Base-by-base conservation (phyloP, 2,113 vertebrate genomes). In the Loxodonta africana region DNA sequence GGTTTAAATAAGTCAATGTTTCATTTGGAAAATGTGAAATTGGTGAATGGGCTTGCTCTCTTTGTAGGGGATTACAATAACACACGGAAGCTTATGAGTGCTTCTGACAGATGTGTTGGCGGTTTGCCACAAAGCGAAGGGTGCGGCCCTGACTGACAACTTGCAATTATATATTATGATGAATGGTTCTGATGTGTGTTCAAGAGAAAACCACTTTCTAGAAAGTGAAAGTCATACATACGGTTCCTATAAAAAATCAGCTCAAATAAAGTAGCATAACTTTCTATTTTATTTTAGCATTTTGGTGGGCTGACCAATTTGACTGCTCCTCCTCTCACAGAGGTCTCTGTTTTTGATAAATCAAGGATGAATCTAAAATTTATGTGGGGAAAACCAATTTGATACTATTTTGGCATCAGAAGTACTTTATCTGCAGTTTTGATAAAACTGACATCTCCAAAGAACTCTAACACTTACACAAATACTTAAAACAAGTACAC, bases 61-160 rank as follows among this genome's bases (percentile, higher is more conserved):
- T 99, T 99, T 99, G 98, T 98, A 98, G 98, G 98, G 98, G 98
- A 99, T 99, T 99, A 99, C 98, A 99, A 98, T 99, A 98, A 98
- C 98, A 99, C 98, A 99, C 98, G 98, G 98, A 99, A 99, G 99
- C 98, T 98, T 98, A 98, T 98, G 98, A 99, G 98, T 98, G 98
- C 98, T 97, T 98, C 98, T 99, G 99, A 99, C 99, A 99, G 99
- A 99, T 99, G 99, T 99, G 98, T 96, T 99, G 99, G 99, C 99
- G 96, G 96, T 97, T 98, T 98, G 99, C 99, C 99, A 99, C 98
- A 89, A 97, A 85, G 25, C 94, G 97, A 98, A 99, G 99, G 99
- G 99, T 98, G 99, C 98, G 98, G 99, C 98, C 98, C 98, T 98
- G 98, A 98, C 98, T 99, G 99, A 99, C 98, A 98, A 98, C 98